Evolutionary conservation across 1,140 invertebrate species (phyloP).

Genomic region (Pogonognathellus flavescens): DNA sequence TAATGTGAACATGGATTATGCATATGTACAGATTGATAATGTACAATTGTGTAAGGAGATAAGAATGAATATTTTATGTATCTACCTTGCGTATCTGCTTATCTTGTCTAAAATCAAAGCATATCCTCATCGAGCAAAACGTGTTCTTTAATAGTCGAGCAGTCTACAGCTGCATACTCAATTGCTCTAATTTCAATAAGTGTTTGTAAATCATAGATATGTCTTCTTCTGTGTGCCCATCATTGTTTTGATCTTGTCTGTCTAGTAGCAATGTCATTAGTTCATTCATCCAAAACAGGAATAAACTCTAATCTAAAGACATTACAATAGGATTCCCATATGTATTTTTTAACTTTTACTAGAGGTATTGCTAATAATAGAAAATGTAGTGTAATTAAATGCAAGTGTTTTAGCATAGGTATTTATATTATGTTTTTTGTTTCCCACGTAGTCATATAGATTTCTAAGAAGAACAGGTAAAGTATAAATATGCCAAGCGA

Average conservation of each 20-base stretch:
- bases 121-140: too few relatives aligned
- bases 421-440: too few relatives aligned
- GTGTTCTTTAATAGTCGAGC: too few relatives aligned
- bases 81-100: not conserved
- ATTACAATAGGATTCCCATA: not conserved
- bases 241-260: not conserved
- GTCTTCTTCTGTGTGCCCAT: not conserved
- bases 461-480: not conserved
- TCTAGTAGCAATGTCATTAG: slow-evolving; percentile 6
- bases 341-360: not conserved
- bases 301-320: not conserved
- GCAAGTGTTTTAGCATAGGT: too few relatives aligned
- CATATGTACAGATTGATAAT: not conserved
- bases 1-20: not conserved
- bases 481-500: not conserved
- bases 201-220: not conserved
- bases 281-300: slow-evolving; percentile 31
- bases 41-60: not conserved
- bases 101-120: not conserved
- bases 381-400: not conserved
- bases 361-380: not conserved
- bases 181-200: not conserved
- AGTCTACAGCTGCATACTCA: too few relatives aligned
- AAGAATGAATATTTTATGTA: not conserved
- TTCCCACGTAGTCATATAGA: too few relatives aligned